Conservation (phyloP, 2,113 vertebrate genomes). For the Pseudorhombus dupliciocellatus region DNA sequence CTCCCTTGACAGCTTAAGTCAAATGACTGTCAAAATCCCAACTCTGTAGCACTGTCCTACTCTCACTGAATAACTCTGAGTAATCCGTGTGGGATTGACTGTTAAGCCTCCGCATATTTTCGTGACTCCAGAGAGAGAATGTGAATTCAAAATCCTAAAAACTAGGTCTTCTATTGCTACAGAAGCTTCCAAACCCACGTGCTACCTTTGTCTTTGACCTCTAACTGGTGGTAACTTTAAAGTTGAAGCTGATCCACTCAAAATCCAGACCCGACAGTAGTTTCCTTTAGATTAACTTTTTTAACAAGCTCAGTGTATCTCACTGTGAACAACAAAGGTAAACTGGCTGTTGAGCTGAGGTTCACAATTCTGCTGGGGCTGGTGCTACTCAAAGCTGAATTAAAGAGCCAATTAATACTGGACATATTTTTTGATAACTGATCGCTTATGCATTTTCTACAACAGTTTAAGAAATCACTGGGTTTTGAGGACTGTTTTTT, state of each 20-base stretch:
- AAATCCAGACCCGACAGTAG: too few species aligned
- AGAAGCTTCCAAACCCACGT: neutral
- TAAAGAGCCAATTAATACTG: neutral
- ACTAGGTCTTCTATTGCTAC: conserved; percentile 29
- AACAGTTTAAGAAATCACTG: neutral
- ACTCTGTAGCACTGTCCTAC: conserved; percentile 24
- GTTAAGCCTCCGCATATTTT: conserved; percentile 51
- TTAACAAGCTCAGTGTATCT: too few species aligned
- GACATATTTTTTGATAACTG: neutral
- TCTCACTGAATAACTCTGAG: conserved; percentile 39
- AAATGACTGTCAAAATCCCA: conserved; percentile 62
- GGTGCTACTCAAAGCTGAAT: neutral
- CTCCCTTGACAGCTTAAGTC: conserved; percentile 61
- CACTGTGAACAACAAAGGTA: neutral
- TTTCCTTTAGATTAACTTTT: neutral
- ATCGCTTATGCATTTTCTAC: neutral
- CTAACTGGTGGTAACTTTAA: neutral
- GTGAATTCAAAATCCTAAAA: conserved; percentile 23
- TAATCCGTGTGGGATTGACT: conserved; percentile 62
- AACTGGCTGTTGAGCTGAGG: neutral
- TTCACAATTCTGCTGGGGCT: neutral
- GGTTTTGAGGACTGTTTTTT: neutral
- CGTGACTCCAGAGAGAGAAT: conserved; percentile 19
- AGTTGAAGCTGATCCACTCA: neutral
- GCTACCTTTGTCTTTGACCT: conserved; percentile 4